Percentiles rank a stretch among this genome's conserved stretches.
Conservation (phyloP, 2,888 invertebrate species). For the Brachylomia viminalis region DNA sequence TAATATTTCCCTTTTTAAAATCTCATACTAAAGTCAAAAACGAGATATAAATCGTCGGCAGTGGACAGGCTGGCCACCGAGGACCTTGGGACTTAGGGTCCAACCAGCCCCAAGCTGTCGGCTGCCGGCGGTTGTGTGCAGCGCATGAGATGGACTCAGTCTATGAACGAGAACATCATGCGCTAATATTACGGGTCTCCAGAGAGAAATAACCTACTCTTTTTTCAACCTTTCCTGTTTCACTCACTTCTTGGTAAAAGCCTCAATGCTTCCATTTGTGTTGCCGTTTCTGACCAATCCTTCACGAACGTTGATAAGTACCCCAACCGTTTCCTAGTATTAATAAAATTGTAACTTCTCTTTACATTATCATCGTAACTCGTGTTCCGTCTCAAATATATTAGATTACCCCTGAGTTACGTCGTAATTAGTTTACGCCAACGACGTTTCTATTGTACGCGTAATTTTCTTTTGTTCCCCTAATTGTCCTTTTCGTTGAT, state of each 20-base stretch:
- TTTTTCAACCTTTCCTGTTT: too few species aligned
- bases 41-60: too few species aligned
- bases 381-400: slow-evolving; percentile 53
- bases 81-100: too few species aligned
- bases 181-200: background rate
- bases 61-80: too few species aligned
- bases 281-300: background rate
- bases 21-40: too few species aligned
- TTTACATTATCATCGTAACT: slow-evolving; percentile 17
- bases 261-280: background rate
- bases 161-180: too few species aligned
- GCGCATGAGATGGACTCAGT: background rate
- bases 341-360: slow-evolving; percentile 41
- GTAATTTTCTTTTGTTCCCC: slow-evolving; percentile 59
- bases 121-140: too few species aligned
- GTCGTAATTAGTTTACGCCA: slow-evolving; percentile 72
- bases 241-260: background rate
- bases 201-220: too few species aligned
- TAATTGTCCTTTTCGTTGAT: slow-evolving; percentile 58
- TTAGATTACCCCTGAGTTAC: slow-evolving; percentile 69
- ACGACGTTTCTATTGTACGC: slow-evolving; percentile 71
- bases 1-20: too few species aligned
- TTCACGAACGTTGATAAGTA: background rate
- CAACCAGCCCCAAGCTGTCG: too few species aligned
- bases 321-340: background rate